A percentile compares a stretch with the other conserved stretches of the same genome.
Evolutionary conservation across 37 sponge, comb jelly and placozoan species (phyloP).

Genomic region (Ephydatia muelleri): DNA sequence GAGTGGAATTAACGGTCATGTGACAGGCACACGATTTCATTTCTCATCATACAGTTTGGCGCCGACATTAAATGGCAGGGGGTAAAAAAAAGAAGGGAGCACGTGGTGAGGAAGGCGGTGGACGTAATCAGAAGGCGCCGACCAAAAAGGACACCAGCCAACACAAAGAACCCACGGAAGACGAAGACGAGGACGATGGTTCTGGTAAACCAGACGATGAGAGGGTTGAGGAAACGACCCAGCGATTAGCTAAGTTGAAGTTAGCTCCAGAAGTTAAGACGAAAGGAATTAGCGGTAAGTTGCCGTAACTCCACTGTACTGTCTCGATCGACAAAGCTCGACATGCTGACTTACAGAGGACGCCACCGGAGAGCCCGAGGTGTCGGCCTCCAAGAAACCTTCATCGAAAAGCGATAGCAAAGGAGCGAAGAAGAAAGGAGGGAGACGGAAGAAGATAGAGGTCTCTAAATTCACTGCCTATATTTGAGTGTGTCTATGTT

Average conservation of each 20-base stretch:
- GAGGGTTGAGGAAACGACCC: not conserved
- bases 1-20: no score
- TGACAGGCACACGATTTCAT: no score
- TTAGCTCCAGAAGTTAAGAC: not conserved
- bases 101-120: conserved; percentile 10
- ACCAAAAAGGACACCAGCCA: not conserved
- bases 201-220: not conserved
- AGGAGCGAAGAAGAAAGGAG: not conserved
- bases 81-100: conserved; percentile 51
- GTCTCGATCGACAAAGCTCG: no score
- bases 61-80: conserved; percentile 16
- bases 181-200: not conserved
- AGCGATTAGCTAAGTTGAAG: not conserved
- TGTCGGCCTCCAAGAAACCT: not conserved
- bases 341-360: no score
- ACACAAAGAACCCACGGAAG: not conserved
- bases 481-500: not conserved
- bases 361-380: not conserved
- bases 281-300: not conserved
- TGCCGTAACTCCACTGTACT: not conserved
- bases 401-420: not conserved
- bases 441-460: conserved; percentile 10
- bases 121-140: conserved; percentile 16
- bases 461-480: not conserved
- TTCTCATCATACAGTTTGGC: not conserved